Base-by-base conservation (phyloP, 2,888 invertebrate genomes). In the Drosophila phalerata region DNA sequence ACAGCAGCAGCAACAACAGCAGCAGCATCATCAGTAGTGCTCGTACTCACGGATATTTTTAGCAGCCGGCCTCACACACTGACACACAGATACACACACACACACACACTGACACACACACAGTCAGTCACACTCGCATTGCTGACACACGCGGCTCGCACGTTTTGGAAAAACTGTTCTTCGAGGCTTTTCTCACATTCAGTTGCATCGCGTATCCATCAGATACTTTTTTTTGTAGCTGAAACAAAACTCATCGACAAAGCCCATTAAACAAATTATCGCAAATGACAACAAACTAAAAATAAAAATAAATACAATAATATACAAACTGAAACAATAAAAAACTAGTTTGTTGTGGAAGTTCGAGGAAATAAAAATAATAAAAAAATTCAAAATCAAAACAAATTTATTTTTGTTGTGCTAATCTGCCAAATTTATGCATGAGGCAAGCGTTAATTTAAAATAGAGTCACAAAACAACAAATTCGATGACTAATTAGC, bases 11-110 rank as follows among this genome's bases (percentile, higher is more conserved):
- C 48, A 32, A 40, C 71, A 52, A 10, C 48, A 48, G 13, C 32
- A 37, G 40, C 58, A 51, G 47, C 63, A 53, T 37, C 56, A 45
- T 45, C 56, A 55, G 45, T 10, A 55, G 19, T 69, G 60, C 76
- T 79, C 82, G 85, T 61, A 81, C 83, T 82, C 87, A 84, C 85
- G 73, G 85, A 85, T 85, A 85, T 85, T 85, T 85, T 81, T 85
- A 85, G 85, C 83, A 70, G 71, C 89, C 88, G 85, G 87, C 68
- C 81, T 76, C 82, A 77, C 74, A 73, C 47, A 69, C 57, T 58
- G 40, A 34, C 60, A 63, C 34, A 42, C 28, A 49, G 42, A 42
- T 19, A 22, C 22, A 22, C 22, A 53, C 8, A 55, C n/a, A 38
- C 47, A n/a, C 40, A 34, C 49, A 45, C 43, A 40, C 37, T 49